Conservation (phyloP, 1,140 invertebrate species). For the Aphaenogaster floridana region DNA sequence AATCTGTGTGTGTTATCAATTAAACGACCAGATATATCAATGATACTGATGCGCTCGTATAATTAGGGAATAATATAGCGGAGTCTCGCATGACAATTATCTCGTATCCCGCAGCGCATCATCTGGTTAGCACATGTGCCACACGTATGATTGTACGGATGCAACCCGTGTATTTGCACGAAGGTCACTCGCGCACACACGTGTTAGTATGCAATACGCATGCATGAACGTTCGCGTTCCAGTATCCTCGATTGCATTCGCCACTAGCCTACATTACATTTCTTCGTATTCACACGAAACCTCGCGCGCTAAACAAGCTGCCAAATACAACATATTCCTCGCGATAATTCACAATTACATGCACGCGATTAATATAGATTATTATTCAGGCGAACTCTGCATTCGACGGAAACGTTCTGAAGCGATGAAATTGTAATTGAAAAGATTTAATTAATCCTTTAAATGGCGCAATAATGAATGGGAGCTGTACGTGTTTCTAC, state of each 20-base stretch:
- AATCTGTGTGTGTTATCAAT: background rate
- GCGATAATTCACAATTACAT: background rate
- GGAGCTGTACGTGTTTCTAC: background rate
- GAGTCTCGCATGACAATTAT: conserved; percentile 44
- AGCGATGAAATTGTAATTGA: conserved; percentile 14
- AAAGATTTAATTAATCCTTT: conserved; percentile 24
- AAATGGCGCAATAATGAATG: background rate
- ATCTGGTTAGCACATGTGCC: conserved; percentile 50
- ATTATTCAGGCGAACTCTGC: background rate
- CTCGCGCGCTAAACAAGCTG: background rate
- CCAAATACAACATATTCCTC: background rate
- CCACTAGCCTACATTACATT: conserved; percentile 33
- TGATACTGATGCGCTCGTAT: conserved; percentile 2
- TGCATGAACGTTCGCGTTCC: conserved; percentile 11
- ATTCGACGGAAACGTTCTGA: background rate
- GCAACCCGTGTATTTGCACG: background rate
- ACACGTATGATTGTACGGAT: background rate
- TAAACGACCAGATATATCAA: background rate
- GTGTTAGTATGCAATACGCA: conserved; percentile 4
- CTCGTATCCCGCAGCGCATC: conserved; percentile 48
- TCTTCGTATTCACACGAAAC: conserved; percentile 27
- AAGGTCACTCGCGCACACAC: background rate
- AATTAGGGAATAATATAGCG: conserved; percentile 47
- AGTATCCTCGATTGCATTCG: conserved; percentile 35
- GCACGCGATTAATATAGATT: conserved; percentile 13